phyloP scores from a whole-genome alignment of 2,888 invertebrate genomes.

The Epistrophe grossulariae region DNA sequence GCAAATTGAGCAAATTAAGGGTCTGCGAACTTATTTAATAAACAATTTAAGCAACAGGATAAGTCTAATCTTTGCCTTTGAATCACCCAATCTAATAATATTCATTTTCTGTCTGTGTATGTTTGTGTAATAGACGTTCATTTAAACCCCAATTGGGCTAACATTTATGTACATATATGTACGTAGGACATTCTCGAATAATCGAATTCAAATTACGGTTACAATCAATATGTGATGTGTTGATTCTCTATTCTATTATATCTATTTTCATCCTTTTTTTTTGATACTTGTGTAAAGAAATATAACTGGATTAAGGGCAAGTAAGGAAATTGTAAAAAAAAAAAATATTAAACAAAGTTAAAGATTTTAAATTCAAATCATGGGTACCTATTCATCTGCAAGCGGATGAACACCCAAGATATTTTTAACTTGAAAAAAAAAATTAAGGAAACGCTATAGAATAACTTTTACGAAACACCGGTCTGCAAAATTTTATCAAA shows the following conservation, averaged over 20 bases:
- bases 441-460: too few species aligned
- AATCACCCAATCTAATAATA: conserved; percentile 42
- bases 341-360: too few species aligned
- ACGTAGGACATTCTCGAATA: conserved; percentile 40
- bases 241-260: background rate
- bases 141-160: conserved; percentile 55
- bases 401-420: too few species aligned
- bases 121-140: background rate
- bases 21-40: background rate
- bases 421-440: too few species aligned
- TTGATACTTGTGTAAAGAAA: background rate
- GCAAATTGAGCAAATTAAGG: conserved; percentile 15
- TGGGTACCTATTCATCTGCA: too few species aligned
- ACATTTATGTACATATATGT: background rate
- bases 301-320: too few species aligned
- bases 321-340: too few species aligned
- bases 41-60: conserved; percentile 40
- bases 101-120: background rate
- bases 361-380: too few species aligned
- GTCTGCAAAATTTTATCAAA: too few species aligned
- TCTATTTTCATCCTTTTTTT: conserved; percentile 13
- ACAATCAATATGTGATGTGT: conserved; percentile 41
- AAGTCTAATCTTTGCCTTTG: background rate
- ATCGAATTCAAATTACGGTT: conserved; percentile 59
- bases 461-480: too few species aligned